phyloP scores from a whole-genome alignment of 2,797 vertebrate species.

The Trachops cirrhosus region DNA sequence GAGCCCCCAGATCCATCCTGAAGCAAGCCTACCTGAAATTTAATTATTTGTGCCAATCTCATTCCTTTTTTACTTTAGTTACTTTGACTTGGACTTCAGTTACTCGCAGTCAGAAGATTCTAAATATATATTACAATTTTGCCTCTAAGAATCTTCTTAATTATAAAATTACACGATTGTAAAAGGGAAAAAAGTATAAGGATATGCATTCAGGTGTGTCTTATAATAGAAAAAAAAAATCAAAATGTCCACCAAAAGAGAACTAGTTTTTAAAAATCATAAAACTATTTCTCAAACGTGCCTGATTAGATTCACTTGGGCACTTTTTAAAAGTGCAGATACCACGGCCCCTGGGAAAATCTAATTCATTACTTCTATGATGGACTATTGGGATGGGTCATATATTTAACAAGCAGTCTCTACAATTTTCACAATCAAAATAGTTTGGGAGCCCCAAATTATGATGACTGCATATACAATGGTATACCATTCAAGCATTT shows the following conservation, averaged over 20 bases:
- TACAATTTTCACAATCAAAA: constrained; percentile 23
- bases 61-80: not conserved
- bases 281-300: constrained; percentile 5
- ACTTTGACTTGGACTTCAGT: not conserved
- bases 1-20: not conserved
- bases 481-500: not conserved
- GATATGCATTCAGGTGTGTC: not conserved
- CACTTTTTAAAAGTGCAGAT: not conserved
- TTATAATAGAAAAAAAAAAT: not conserved
- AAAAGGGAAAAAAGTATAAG: not conserved
- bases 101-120: not conserved
- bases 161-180: not conserved
- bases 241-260: not conserved
- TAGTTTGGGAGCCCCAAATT: not conserved
- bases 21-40: not conserved
- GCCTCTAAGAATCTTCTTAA: not conserved
- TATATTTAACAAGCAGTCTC: not conserved
- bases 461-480: not conserved
- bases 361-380: not conserved
- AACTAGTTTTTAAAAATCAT: not conserved
- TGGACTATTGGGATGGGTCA: not conserved
- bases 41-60: not conserved
- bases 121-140: not conserved
- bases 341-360: not conserved
- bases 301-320: not conserved